Evolutionary conservation across 2,113 vertebrate genomes (phyloP).

Genomic region (Carlito syrichta): DNA sequence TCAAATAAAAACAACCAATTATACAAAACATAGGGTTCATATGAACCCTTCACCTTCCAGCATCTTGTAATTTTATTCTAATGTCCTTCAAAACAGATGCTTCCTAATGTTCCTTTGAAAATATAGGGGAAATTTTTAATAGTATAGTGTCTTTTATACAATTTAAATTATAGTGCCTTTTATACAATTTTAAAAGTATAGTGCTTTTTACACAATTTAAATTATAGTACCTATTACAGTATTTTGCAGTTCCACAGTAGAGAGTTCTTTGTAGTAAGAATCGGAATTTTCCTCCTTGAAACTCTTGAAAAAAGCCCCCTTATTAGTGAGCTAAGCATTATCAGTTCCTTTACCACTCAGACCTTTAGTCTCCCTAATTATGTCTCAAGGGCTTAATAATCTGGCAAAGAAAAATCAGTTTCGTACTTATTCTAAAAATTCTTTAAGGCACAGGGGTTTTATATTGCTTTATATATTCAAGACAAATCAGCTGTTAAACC

Average conservation of each 20-base stretch:
- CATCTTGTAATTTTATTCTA: not conserved
- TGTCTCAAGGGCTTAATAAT: constrained; percentile 35
- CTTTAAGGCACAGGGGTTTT: not conserved
- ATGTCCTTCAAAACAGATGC: not conserved
- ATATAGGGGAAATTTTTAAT: not conserved
- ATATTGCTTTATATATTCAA: not conserved
- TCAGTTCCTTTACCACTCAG: not conserved
- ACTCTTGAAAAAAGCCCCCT: not conserved
- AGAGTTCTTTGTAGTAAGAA: not conserved
- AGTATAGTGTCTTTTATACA: not conserved
- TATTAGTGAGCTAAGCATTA: constrained; percentile 24
- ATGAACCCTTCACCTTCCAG: not conserved
- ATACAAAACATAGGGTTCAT: not conserved
- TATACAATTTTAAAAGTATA: not conserved
- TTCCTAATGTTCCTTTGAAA: not conserved
- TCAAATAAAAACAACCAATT: not conserved
- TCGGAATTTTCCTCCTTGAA: not conserved
- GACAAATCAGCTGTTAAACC: not conserved
- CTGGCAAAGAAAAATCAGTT: not conserved
- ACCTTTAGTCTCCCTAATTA: constrained; percentile 32
- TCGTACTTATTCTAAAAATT: constrained; percentile 23
- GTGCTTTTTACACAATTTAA: too few species aligned
- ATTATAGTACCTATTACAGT: too few species aligned
- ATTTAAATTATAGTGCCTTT: not conserved
- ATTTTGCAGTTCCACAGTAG: too few species aligned